Conservation (phyloP, 2,888 invertebrate genomes). For the Polia nebulosa region DNA sequence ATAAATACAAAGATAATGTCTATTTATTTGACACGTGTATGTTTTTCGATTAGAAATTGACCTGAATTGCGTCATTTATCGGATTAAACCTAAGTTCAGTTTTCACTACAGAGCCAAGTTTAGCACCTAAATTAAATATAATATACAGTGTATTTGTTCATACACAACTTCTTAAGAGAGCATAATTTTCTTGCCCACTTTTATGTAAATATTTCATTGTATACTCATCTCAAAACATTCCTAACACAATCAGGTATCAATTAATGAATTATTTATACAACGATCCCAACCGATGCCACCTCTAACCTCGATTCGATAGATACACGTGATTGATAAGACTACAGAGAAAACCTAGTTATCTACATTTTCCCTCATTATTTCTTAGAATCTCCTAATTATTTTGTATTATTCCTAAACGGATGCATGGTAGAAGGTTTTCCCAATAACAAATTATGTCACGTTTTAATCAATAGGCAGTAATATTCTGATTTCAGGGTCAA, state of each 20-base stretch:
- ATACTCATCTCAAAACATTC: slow-evolving; percentile 1
- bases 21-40: neutral
- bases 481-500: neutral
- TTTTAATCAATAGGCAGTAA: too few relatives aligned
- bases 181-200: neutral
- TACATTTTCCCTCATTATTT: slow-evolving; percentile 2
- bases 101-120: neutral
- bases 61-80: neutral
- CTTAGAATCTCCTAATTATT: neutral
- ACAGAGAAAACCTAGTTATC: slow-evolving; percentile 21
- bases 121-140: neutral
- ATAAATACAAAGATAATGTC: too few relatives aligned
- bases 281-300: slow-evolving; percentile 11
- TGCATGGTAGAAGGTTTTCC: neutral
- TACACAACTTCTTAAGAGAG: neutral
- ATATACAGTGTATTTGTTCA: neutral
- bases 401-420: neutral
- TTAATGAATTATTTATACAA: slow-evolving; percentile 47
- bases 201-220: neutral
- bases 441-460: neutral
- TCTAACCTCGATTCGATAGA: slow-evolving; percentile 34
- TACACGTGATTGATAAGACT: slow-evolving; percentile 44
- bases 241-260: slow-evolving; percentile 15
- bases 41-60: slow-evolving; percentile 16
- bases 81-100: neutral